phyloP scores from a whole-genome alignment of 1,140 invertebrate species.

The Pomacea maculata region DNA sequence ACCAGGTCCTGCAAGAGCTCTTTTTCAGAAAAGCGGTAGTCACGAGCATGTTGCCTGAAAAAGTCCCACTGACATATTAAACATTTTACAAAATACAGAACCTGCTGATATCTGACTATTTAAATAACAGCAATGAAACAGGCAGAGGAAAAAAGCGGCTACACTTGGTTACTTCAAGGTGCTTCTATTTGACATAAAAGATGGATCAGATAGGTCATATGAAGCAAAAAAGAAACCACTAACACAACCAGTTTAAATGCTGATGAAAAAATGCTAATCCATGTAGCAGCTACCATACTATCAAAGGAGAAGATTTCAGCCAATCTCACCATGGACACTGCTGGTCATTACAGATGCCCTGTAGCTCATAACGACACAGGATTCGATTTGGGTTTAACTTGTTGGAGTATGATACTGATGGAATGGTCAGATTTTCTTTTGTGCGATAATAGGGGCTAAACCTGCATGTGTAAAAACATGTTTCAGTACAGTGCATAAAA shows the following conservation, averaged over 20 bases:
- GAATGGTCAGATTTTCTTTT: slow-evolving; percentile 42
- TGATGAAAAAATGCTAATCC: too few species aligned
- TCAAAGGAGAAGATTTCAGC: background rate
- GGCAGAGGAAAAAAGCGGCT: too few species aligned
- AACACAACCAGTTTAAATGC: too few species aligned
- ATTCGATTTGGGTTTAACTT: slow-evolving; percentile 49
- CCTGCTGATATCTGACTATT: too few species aligned
- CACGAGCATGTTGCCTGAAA: slow-evolving; percentile 52
- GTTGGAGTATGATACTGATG: slow-evolving; percentile 43
- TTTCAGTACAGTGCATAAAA: too few species aligned
- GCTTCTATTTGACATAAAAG: too few species aligned
- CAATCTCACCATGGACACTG: slow-evolving; percentile 50
- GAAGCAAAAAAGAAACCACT: too few species aligned
- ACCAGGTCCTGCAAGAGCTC: slow-evolving; percentile 53
- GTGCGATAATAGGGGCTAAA: slow-evolving; percentile 52
- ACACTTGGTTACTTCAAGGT: too few species aligned
- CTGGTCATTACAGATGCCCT: slow-evolving; percentile 58
- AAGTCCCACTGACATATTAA: background rate
- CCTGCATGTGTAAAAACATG: slow-evolving; percentile 24
- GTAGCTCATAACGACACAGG: slow-evolving; percentile 53
- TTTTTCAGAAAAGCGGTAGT: slow-evolving; percentile 45
- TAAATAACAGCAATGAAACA: too few species aligned
- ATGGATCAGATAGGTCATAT: too few species aligned
- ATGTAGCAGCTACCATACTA: too few species aligned
- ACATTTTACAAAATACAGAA: background rate